Evolutionary conservation across 2,113 vertebrate species (phyloP).

Genomic region (Pluvianellus socialis): DNA sequence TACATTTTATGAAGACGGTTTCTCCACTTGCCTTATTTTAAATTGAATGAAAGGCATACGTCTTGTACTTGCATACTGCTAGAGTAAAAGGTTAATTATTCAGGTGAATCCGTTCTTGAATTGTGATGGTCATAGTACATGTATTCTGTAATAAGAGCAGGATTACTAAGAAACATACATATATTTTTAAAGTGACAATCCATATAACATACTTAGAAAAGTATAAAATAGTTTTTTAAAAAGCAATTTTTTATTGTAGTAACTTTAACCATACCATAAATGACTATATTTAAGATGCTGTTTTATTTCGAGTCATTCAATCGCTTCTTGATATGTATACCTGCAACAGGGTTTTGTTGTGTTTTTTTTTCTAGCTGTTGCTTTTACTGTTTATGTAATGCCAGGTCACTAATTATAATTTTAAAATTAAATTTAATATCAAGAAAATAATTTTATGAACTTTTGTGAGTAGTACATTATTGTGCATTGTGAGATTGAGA

Average conservation of each 20-base stretch:
- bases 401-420: slow-evolving; percentile 19
- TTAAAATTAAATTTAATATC: slow-evolving; percentile 42
- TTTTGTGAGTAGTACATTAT: neutral
- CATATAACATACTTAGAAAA: neutral
- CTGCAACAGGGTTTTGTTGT: neutral
- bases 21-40: slow-evolving; percentile 39
- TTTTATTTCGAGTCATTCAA: neutral
- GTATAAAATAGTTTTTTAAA: neutral
- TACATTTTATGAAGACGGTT: slow-evolving; percentile 50
- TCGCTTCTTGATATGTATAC: neutral
- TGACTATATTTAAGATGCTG: neutral
- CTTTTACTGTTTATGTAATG: slow-evolving; percentile 17
- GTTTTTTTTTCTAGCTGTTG: neutral
- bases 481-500: neutral
- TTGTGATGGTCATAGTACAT: slow-evolving; percentile 12
- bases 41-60: slow-evolving; percentile 33
- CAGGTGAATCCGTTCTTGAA: slow-evolving; percentile 62
- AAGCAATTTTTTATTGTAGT: slow-evolving; percentile 4
- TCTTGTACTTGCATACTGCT: slow-evolving; percentile 38
- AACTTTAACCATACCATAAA: neutral
- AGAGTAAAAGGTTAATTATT: slow-evolving; percentile 70
- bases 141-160: slow-evolving; percentile 1
- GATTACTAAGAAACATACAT: neutral
- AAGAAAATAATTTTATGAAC: slow-evolving; percentile 30
- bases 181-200: neutral